Percentiles rank a stretch among this genome's conserved stretches.
Evolutionary conservation across 2,797 vertebrate species (phyloP).

Genomic region (Falco rusticolus): DNA sequence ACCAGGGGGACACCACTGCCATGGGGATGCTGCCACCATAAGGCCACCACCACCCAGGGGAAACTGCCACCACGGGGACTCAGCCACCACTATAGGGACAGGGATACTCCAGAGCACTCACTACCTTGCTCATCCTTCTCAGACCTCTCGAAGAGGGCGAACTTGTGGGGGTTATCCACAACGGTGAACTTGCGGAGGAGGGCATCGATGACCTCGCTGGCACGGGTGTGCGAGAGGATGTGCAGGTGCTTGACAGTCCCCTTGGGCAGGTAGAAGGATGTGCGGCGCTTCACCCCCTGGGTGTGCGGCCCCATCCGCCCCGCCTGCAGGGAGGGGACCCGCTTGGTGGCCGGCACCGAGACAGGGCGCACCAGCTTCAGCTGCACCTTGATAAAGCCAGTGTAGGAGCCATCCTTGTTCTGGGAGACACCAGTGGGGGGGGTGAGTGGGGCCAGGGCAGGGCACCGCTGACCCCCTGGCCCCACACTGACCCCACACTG

Average conservation of each 20-base stretch:
- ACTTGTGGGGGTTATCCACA: slow-evolving; percentile 94
- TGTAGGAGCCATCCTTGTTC: slow-evolving; percentile 94
- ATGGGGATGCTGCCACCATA: background rate
- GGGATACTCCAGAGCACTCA: background rate
- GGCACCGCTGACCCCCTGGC: accelerated
- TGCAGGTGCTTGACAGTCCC: slow-evolving; percentile 94
- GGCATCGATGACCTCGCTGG: slow-evolving; percentile 92
- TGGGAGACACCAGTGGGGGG: slow-evolving; percentile 25
- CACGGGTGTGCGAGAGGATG: slow-evolving; percentile 87
- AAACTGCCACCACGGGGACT: background rate
- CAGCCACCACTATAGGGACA: accelerated
- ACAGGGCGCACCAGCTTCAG: slow-evolving; percentile 91
- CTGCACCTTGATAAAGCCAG: slow-evolving; percentile 96
- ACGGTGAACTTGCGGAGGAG: slow-evolving; percentile 95
- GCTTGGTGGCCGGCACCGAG: slow-evolving; percentile 86
- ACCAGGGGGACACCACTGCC: background rate
- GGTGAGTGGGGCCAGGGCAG: background rate
- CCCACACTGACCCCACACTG: background rate
- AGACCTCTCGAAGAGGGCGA: slow-evolving; percentile 90
- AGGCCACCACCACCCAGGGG: no score
- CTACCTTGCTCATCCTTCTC: slow-evolving; percentile 91
- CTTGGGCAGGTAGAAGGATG: slow-evolving; percentile 97
- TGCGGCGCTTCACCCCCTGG: slow-evolving; percentile 82
- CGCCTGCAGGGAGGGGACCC: slow-evolving; percentile 73
- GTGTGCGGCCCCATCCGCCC: slow-evolving; percentile 54